phyloP scores from a whole-genome alignment of 2,113 vertebrate genomes.

The Coptodon bakossiorum region DNA sequence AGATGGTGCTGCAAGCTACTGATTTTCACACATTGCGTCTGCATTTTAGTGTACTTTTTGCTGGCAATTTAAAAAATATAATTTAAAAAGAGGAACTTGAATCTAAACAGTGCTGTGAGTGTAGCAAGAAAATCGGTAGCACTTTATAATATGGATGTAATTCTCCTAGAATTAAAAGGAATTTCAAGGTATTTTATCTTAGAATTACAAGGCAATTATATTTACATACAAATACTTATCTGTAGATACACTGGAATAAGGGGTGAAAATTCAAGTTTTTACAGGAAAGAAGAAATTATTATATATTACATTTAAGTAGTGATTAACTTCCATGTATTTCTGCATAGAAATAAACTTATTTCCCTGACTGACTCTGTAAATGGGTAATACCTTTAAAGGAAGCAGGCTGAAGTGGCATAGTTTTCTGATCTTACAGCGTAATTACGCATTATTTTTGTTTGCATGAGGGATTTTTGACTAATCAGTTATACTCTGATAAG shows the following conservation, averaged over 20 bases:
- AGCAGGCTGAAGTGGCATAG: neutral
- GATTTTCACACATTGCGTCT: neutral
- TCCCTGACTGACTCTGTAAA: neutral
- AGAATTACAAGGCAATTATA: neutral
- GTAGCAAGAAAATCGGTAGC: neutral
- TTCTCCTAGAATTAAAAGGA: neutral
- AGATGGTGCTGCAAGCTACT: neutral
- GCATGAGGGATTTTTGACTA: neutral
- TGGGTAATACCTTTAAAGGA: neutral
- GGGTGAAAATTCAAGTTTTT: neutral
- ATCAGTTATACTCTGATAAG: neutral
- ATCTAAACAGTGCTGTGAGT: neutral
- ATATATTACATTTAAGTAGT: neutral
- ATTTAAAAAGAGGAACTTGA: neutral
- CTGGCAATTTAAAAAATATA: neutral
- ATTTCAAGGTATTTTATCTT: neutral
- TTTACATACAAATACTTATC: neutral
- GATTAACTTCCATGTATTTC: neutral
- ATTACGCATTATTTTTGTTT: neutral
- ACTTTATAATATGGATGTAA: neutral
- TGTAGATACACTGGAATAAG: neutral
- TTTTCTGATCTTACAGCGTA: neutral
- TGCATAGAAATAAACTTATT: neutral
- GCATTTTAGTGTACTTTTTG: neutral
- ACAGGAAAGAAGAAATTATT: neutral